Conservation (phyloP, 2,888 invertebrate genomes). For the Melanophora roralis region DNA sequence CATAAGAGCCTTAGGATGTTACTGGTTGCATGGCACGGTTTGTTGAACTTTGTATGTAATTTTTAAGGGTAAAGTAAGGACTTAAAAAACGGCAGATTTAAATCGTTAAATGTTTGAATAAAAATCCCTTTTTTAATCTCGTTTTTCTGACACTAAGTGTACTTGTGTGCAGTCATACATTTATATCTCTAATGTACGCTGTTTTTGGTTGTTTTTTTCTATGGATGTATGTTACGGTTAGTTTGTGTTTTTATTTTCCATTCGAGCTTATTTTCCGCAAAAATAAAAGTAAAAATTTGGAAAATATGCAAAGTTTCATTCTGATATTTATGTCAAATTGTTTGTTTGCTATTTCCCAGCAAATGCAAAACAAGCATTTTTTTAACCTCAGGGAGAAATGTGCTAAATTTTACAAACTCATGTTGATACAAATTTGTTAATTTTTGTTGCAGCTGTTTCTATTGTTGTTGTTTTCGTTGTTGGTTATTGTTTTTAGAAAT, state of each 20-base stretch:
- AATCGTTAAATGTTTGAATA: neutral
- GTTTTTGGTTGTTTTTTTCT: neutral
- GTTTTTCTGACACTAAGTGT: neutral
- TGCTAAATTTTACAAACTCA: neutral
- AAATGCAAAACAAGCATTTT: conserved; percentile 28
- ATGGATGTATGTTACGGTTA: neutral
- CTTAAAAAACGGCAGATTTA: neutral
- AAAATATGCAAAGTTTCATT: conserved; percentile 15
- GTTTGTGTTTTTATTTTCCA: neutral
- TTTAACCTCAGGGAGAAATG: conserved; percentile 29
- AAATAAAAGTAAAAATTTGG: neutral
- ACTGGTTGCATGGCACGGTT: conserved; percentile 47
- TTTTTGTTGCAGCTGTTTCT: neutral
- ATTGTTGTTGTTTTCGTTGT: neutral
- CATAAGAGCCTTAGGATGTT: conserved; percentile 41
- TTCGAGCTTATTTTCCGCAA: neutral
- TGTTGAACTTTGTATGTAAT: conserved; percentile 42
- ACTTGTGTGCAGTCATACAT: neutral
- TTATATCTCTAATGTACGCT: conserved; percentile 9
- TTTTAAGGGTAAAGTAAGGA: neutral
- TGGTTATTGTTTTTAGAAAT: neutral
- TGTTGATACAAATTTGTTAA: too few relatives aligned
- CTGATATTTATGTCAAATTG: neutral
- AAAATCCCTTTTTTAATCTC: neutral
- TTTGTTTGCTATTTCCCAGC: neutral